Evolutionary conservation across 2,113 vertebrate species (phyloP), one percentile per base, ranked within the genome.

Genomic region (Nanorana parkeri): DNA sequence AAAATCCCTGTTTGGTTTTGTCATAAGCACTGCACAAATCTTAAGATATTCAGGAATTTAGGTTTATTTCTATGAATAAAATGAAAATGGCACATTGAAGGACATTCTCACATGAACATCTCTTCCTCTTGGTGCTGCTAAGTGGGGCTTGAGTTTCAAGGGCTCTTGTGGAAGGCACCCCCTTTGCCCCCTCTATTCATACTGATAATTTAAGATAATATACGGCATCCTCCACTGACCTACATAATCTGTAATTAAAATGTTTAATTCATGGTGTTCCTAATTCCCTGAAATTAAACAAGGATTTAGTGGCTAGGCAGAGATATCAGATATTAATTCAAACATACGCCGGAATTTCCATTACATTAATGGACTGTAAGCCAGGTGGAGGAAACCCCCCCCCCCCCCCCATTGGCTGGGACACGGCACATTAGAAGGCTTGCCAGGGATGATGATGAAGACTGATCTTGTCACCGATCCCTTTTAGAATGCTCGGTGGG

Each of bases 311-410:
- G 71, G 63, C 67, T 75, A 67, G 80, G 52, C 72, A 68, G 52
- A 76, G 71, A 68, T 60, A 29, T 68, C 17, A 68, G 72, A 82
- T 82, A 82, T 76, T 76, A 76, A 82, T 76, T 82, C 63, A 60
- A 76, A 68, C 80, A 82, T 82, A 82, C 68, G 63, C 73, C 76
- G 19, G 54, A 36, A 68, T 82, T 82, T 81, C 32, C 80, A 81
- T 81, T 76, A 36, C 23, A 68, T 82, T 76, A 82, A 60, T 76
- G 54, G 72, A 76, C 21, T 61, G 41, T 60, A 60, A 72, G 72
- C 10, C 52, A 36, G 60, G 24, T 68, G 52, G 52, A 67, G 58
- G 29, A 56, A 72, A 63, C 1, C n/a, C 26, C 54, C 75, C 17
- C n/a, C 8, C 16, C 1, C n/a, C 26, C 54, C 75, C 17, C n/a